Conservation (phyloP, 2,113 vertebrate genomes). For the Paratilapia polleni region DNA sequence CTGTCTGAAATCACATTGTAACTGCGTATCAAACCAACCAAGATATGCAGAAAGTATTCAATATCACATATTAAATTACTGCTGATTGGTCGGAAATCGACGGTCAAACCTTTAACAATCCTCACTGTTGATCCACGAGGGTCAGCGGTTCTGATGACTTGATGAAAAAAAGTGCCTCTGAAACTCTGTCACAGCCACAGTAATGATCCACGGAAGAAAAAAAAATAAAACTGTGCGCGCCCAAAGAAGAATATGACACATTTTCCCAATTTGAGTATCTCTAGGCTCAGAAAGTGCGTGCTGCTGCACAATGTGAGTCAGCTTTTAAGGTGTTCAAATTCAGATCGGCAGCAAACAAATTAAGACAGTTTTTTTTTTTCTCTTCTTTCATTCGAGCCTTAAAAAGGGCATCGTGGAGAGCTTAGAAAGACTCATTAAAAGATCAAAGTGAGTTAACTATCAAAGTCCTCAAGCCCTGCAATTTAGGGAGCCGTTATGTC, state of each 20-base stretch:
- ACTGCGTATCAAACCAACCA: neutral
- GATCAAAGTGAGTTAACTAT: conserved; percentile 74
- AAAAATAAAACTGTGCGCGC: neutral
- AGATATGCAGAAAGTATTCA: neutral
- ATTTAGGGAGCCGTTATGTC: conserved; percentile 56
- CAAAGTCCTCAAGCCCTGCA: conserved; percentile 60
- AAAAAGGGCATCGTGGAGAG: conserved; percentile 43
- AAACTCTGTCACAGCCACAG: neutral
- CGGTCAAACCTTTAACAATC: conserved; percentile 28
- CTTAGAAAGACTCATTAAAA: conserved; percentile 72
- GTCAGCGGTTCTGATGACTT: conserved; percentile 14
- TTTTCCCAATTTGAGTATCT: neutral
- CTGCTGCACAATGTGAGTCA: neutral
- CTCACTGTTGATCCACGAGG: conserved; percentile 26
- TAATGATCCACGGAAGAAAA: neutral
- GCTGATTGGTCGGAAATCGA: conserved; percentile 16
- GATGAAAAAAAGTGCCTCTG: neutral
- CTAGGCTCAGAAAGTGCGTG: neutral
- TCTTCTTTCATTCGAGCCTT: conserved; percentile 35
- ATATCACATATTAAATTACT: conserved; percentile 9
- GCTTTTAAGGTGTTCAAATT: neutral
- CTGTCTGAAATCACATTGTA: neutral
- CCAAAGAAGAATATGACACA: neutral
- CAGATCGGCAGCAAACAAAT: conserved; percentile 24
- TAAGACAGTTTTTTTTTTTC: neutral